phyloP scores from a whole-genome alignment of 2,888 invertebrate genomes.

The Nephrotoma guestfalica region DNA sequence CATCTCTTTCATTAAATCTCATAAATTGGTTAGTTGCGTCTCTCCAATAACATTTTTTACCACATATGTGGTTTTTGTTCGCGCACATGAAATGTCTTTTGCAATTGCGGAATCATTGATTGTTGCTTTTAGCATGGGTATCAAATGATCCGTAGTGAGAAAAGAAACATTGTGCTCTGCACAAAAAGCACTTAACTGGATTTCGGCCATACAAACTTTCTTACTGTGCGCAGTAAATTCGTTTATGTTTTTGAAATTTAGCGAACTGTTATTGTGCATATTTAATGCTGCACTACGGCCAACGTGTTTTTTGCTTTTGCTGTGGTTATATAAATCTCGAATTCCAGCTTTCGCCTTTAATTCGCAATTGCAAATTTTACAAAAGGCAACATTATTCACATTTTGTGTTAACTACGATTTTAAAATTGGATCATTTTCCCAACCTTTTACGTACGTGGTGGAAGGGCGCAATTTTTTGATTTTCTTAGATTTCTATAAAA shows the following conservation, averaged over 20 bases:
- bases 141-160: background rate
- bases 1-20: background rate
- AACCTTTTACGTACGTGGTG: background rate
- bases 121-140: background rate
- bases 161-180: background rate
- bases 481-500: too few species aligned
- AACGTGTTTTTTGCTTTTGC: too few species aligned
- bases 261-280: background rate
- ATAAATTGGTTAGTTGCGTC: background rate
- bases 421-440: background rate
- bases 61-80: background rate
- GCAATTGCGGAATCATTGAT: background rate
- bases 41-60: background rate
- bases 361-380: background rate
- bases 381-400: background rate
- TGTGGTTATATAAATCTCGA: too few species aligned
- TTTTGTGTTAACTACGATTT: background rate
- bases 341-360: background rate
- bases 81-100: background rate
- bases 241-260: background rate
- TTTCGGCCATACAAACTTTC: background rate
- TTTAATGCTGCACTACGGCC: background rate
- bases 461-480: background rate
- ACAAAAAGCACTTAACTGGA: too few species aligned
- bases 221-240: background rate